These are phyloP conservation scores for Ips typographus DNA, from an alignment of 1,140 invertebrate species.

Conservation along the genomic window DNA sequence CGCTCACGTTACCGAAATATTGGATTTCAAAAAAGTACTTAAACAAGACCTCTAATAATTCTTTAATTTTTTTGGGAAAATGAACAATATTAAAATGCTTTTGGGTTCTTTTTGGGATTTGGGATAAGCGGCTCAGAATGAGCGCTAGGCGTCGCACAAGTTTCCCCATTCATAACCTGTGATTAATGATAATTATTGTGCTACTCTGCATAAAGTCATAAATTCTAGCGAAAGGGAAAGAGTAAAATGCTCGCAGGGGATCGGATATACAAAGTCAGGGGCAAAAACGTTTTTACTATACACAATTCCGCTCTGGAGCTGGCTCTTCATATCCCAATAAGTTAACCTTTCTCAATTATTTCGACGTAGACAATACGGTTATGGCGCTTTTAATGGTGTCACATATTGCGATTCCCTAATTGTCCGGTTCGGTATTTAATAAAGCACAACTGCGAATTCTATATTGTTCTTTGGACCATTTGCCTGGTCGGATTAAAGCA, in stretches of 20 bases:
- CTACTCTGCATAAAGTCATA: slow-evolving; percentile 45
- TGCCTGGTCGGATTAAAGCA: slow-evolving; percentile 31
- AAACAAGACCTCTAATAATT: too few relatives aligned
- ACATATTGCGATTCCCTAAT: slow-evolving; percentile 44
- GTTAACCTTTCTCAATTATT: background rate
- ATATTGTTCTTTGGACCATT: slow-evolving; percentile 32
- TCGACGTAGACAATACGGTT: slow-evolving; percentile 15
- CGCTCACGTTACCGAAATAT: too few relatives aligned
- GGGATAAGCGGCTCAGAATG: slow-evolving; percentile 5
- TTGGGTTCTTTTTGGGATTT: background rate
- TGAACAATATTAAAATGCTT: too few relatives aligned
- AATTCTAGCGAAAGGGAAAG: slow-evolving; percentile 37
- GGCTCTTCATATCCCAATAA: too few relatives aligned
- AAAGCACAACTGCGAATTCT: slow-evolving; percentile 40
- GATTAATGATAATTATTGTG: slow-evolving; percentile 50
- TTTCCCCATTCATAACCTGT: slow-evolving; percentile 50
- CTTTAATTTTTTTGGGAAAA: too few relatives aligned
- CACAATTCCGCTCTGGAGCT: too few relatives aligned
- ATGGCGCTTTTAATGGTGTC: slow-evolving; percentile 40
- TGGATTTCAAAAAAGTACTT: too few relatives aligned
- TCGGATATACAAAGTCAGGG: too few relatives aligned
- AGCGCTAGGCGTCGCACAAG: slow-evolving; percentile 41
- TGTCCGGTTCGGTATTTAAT: slow-evolving; percentile 41
- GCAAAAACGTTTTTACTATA: too few relatives aligned
- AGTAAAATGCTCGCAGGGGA: too few relatives aligned